A percentile compares a stretch with the other conserved stretches of the same genome.
These are phyloP conservation scores for Vidua macroura DNA, from an alignment of 2,113 vertebrate species.

Conservation along the genomic window DNA sequence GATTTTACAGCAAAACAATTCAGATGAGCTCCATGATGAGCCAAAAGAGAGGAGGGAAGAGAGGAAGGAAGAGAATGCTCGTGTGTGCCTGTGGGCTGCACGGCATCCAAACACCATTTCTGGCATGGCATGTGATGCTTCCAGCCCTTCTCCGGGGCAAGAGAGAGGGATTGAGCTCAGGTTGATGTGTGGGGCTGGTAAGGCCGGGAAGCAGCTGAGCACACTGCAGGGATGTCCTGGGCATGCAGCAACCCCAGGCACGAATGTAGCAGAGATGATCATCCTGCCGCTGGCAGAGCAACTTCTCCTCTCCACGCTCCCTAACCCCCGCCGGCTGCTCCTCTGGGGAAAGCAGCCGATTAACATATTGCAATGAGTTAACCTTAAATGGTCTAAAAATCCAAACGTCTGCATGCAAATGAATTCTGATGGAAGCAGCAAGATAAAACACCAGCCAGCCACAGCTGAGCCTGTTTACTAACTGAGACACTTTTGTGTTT, in stretches of 20 bases:
- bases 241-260: neutral
- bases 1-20: neutral
- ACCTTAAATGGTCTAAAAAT: constrained; percentile 54
- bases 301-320: neutral
- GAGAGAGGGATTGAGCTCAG: neutral
- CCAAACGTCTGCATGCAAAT: constrained; percentile 14
- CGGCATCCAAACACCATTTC: fast-evolving
- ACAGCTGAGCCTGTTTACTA: neutral
- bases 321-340: neutral
- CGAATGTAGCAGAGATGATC: neutral
- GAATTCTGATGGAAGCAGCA: neutral
- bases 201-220: neutral
- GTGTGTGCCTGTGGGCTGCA: neutral
- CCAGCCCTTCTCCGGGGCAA: fast-evolving
- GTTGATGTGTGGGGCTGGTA: fast-evolving
- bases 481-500: neutral
- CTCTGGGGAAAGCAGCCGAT: neutral
- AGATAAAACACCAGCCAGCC: neutral
- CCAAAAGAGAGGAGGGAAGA: neutral
- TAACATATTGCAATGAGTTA: constrained; percentile 38
- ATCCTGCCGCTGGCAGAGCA: neutral
- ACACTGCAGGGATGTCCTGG: neutral
- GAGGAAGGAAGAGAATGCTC: neutral
- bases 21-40: neutral
- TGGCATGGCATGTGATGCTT: neutral